These are phyloP conservation scores for Anthonomus grandis DNA, from an alignment of 1,140 invertebrate species.

Conservation along the genomic window DNA sequence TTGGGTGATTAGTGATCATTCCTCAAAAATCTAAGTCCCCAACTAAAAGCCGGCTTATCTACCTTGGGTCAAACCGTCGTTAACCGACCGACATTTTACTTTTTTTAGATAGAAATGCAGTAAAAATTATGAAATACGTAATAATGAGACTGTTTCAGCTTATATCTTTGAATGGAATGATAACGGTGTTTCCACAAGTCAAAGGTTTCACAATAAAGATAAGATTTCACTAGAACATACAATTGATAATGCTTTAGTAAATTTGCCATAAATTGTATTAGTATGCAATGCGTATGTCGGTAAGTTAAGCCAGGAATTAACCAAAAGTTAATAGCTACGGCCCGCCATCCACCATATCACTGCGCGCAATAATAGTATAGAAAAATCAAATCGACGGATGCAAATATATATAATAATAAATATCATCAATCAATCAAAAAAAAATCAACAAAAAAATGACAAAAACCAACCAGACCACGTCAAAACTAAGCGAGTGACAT, in stretches of 20 bases:
- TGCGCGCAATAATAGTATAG: slow-evolving; percentile 29
- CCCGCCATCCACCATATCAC: slow-evolving; percentile 22
- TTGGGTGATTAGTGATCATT: slow-evolving; percentile 28
- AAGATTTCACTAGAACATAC: no score
- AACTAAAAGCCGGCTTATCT: slow-evolving; percentile 28
- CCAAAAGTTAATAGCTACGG: no score
- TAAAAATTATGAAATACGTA: no score
- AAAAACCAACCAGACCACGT: slow-evolving; percentile 44
- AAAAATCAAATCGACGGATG: slow-evolving; percentile 30
- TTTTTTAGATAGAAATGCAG: no score
- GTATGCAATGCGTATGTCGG: no score
- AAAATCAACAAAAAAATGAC: slow-evolving; percentile 44
- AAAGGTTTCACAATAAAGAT: no score
- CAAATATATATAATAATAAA: slow-evolving; percentile 32
- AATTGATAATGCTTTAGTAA: no score
- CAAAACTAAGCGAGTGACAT: slow-evolving; percentile 48
- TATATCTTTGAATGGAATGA: neutral
- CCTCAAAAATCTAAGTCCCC: slow-evolving; percentile 27
- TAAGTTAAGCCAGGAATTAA: no score
- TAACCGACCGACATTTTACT: no score
- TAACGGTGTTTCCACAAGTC: no score
- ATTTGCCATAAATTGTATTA: no score
- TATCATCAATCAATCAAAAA: slow-evolving; percentile 31
- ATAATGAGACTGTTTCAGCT: no score
- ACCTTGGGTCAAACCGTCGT: slow-evolving; percentile 9